phyloP scores from a whole-genome alignment of 2,113 vertebrate species.

The Canis aureus region DNA sequence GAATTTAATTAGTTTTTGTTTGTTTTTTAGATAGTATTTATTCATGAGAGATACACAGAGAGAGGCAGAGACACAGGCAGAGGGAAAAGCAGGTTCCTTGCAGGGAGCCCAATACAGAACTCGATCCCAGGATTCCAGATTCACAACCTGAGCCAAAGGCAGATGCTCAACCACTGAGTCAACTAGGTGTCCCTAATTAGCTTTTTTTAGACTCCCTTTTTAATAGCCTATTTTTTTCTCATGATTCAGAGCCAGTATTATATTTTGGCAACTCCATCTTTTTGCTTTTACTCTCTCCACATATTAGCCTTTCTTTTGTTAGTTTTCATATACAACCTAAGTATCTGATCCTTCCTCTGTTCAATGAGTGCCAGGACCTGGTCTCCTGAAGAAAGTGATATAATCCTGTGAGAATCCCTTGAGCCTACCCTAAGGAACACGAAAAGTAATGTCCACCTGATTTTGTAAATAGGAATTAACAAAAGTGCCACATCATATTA shows the following conservation, averaged over 20 bases:
- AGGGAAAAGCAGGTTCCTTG: too few species aligned
- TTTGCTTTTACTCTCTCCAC: not conserved
- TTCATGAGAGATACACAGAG: too few species aligned
- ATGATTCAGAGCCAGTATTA: not conserved
- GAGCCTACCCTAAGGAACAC: not conserved
- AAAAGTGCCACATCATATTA: not conserved
- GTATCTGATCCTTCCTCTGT: not conserved
- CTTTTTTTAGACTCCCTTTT: not conserved
- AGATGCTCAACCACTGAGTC: too few species aligned
- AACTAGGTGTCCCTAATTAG: not conserved
- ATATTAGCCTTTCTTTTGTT: constrained; percentile 5
- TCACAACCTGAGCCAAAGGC: too few species aligned
- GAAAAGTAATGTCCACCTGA: constrained; percentile 36
- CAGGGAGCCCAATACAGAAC: too few species aligned
- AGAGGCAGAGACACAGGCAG: too few species aligned
- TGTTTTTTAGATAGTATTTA: too few species aligned
- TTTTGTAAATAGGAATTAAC: constrained; percentile 43
- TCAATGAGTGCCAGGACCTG: not conserved
- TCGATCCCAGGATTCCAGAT: too few species aligned
- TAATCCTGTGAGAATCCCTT: not conserved
- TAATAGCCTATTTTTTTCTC: not conserved
- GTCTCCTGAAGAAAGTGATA: not conserved
- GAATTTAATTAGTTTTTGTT: not conserved
- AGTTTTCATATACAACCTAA: not conserved
- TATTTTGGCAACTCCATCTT: constrained; percentile 6